Evolutionary conservation across 1,140 invertebrate genomes (phyloP), one percentile per base, ranked within the genome.

Genomic region (Neomicropteryx cornuta): DNA sequence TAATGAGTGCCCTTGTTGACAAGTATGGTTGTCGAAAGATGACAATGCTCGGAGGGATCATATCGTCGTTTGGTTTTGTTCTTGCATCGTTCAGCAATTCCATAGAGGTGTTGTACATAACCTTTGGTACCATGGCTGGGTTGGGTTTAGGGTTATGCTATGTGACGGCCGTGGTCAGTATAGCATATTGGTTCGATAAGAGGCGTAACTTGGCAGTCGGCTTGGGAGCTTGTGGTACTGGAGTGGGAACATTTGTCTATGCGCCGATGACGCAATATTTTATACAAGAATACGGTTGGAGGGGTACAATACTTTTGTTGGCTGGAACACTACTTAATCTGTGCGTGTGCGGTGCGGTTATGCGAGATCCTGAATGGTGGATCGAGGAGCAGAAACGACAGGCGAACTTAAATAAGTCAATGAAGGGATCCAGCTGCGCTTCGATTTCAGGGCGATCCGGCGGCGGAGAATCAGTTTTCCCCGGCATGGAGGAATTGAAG

Each of bases 111-210:
- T 74, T 92, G 54, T 86, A 84, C 65, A 51, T 93, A 20, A 90
- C 87, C 0, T 92, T 92, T 58, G 87, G 89, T 2, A 72, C 91
- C 2, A 74, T 92, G 18, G 81, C 87, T 19, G 89, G 89, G 2
- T 63, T 91, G 16, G 90, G 88, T 3, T 68, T 94, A 36, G 85
- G 87, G 3, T 63, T 93, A 19, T 85, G 86, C 21, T 90, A 88
- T 54, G 88, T 95, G 1, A 89, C 90, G 8, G 86, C 86, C 1
- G 87, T 91, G 2, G 92, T 97, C 2, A 81, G 79, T 21, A 93
- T 97, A 34, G 91, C 92, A 8, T 94, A 90, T 55, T 97, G 95
- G 76, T 97, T 97, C 58, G 93, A 97, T 46, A 87, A 88, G 51
- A 86, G 83, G 51, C 72, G 92, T 18, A 90, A 86, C 8, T 69